Evolutionary conservation across 30 jellyfish, hydroid and myxozoan genomes (phyloP), one percentile per base, ranked within the genome.

Genomic region (Aurelia sp.): DNA sequence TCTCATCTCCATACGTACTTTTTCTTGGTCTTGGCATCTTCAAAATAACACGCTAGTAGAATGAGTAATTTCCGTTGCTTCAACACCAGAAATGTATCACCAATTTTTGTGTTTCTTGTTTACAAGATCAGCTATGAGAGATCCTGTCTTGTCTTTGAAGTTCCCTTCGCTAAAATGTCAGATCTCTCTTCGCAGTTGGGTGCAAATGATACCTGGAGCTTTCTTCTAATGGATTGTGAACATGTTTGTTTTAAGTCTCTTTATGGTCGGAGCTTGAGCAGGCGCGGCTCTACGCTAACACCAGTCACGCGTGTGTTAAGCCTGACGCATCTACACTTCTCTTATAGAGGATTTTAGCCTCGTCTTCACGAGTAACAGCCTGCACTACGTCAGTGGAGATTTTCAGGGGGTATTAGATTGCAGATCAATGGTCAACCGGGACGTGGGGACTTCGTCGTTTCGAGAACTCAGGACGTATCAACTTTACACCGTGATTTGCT

Each of bases 21-120:
- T 94, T 94, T 62, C 96, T 66, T 35, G 99, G 99, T 52, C 99
- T 91, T 12, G 99, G 99, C 99, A 94, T 94, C 64, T 76, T 62
- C 48, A 37, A 60, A 60, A 62, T 18, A 23, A 22, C 81, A 30
- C 62, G 55, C 0, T 44, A 44, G 55, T 9, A 44, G 10, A 44
- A 44, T 44, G 55, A 44, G 55, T 44, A 44, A 44, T 44, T 7
- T 44, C 55, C 55, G 55, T 44, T 44, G 15, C 55, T 44, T 44
- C 55, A 44, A 44, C 55, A 7, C 18, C 33, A 13, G 33, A 17
- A 21, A 18, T 21, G 74, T 64, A 44, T 21, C 35, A 64, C 74
- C 71, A 61, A 61, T 61, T n/a, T 2, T 61, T n/a, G 13, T 0
- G 13, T 11, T n/a, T 5, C 33, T 22, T 19, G 33, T 61, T 61